A percentile compares a stretch with the other conserved stretches of the same genome.
Conservation (phyloP, 2,797 vertebrate genomes). For the Halcyon chelicuti region DNA sequence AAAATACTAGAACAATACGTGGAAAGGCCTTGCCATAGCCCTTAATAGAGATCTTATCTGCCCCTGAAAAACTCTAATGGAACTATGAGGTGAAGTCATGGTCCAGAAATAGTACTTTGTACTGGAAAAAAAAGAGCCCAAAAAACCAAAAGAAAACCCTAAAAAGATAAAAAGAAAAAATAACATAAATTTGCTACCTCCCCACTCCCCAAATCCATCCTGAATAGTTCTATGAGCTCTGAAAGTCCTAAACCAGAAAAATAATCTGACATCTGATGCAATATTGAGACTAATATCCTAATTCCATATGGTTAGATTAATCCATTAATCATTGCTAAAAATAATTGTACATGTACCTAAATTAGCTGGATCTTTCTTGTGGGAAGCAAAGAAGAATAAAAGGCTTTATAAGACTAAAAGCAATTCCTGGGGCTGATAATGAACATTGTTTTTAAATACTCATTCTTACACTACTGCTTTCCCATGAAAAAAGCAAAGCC, state of each 20-base stretch:
- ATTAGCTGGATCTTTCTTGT: neutral
- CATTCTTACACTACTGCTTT: neutral
- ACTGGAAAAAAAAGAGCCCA: neutral
- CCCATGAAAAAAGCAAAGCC: neutral
- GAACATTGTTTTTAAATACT: neutral
- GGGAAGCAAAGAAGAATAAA: constrained; percentile 11
- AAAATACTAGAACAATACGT: neutral
- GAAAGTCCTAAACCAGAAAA: neutral
- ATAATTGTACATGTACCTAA: constrained; percentile 8
- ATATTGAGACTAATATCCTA: constrained; percentile 26
- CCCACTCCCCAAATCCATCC: neutral
- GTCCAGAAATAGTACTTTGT: neutral
- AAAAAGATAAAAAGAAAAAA: rapidly evolving
- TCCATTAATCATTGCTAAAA: constrained; percentile 54
- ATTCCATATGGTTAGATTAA: constrained; percentile 35
- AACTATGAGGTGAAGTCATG: neutral
- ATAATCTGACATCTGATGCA: neutral
- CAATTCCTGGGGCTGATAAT: neutral
- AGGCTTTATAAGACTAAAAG: neutral
- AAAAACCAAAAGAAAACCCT: rapidly evolving
- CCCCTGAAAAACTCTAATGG: neutral
- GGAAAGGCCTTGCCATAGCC: neutral
- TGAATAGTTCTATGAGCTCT: neutral
- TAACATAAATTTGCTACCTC: rapidly evolving
- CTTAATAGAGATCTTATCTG: neutral